Evolutionary conservation across 2,797 vertebrate species (phyloP), one percentile per base, ranked within the genome.

Genomic region (Poeciliopsis presidionis): DNA sequence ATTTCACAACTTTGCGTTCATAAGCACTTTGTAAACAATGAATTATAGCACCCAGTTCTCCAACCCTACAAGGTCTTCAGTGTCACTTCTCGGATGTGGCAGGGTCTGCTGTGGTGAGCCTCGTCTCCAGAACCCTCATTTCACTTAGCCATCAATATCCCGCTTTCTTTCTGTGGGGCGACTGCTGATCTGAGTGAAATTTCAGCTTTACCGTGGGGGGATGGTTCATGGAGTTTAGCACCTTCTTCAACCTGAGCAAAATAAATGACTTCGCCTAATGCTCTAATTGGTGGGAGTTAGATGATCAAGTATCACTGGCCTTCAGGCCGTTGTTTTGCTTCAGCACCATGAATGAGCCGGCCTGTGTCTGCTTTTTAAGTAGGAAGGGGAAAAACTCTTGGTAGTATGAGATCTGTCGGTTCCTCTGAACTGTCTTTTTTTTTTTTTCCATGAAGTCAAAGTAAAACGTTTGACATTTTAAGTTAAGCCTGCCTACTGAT

Each of bases 221-320:
- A 93, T 92, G 92, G 91, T 95, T 94, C 94, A 92, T 84, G 86
- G 92, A 94, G 93, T 95, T 95, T 94, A 93, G 93, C 94, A 93
- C 95, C 94, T 94, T 94, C 89, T 93, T 91, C 86, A 92, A 91
- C 92, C 90, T 84, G 86, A 88, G 91, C 91, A 93, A 94, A 95
- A 95, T 94, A 94, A 94, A 94, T 93, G 91, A 94, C 92, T 94
- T 90, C 90, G 94, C 86, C 93, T 94, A 93, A 94, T 94, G 92
- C 93, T 95, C 85, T 95, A 95, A 95, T 95, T 95, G 93, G 93
- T 88, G 83, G 90, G 82, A 92, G 94, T 93, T 94, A 94, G 91
- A 94, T 94, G 93, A 94, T 95, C 92, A 87, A 92, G 94, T 95
- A 94, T 95, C 94, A 85, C 78, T 67, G 83, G 90, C 89, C 90